Evolutionary conservation across 1,140 invertebrate genomes (phyloP), one percentile per base, ranked within the genome.

Genomic region (Octopus bimaculoides): DNA sequence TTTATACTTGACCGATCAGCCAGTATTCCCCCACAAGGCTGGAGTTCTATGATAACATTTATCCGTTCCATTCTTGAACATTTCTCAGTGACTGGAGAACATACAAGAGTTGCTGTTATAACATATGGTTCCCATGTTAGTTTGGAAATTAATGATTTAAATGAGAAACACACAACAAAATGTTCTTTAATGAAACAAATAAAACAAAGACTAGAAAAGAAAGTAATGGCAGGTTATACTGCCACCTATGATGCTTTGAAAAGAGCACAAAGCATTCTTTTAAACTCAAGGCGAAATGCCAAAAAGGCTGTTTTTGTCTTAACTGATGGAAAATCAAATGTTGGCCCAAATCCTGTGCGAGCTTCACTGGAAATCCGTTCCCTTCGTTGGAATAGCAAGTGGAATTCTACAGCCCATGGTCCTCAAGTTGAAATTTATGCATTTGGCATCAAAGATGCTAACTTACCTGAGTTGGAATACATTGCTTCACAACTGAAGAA

Each of bases 401-500:
- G 85, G 85, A 79, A 82, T 76, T 71, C 56, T n/a, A 77, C 77
- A 6, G 20, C 14, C 26, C 54, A 73, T 53, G 85, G 85, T 69
- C 85, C 85, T 26, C 85, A 86, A 80, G 78, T 86, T 14, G 84
- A 86, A 76, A 82, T 86, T 12, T 86, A 80, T 78, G 82, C 82
- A 14, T 85, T 86, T 78, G 85, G 85, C 8, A 80, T 86, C 14
- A 80, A 84, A 69, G 78, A 84, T 61, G 83, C 84, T 8, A 75
- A 85, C 77, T 73, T 83, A 69, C 61, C 82, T 12, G 85, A 86
- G 77, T 78, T 86, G 10, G 71, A 79, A 53, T 80, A 83, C 4
- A 81, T 86, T 66, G 83, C 84, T 4, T 84, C 79, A 4, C 79
- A 77, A 5, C 79, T 83, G 17, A 76, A 77, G 17, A 85, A 85